These are phyloP conservation scores for Spea multiplicata DNA, from an alignment of 2,113 vertebrate genomes.

Conservation along the genomic window DNA sequence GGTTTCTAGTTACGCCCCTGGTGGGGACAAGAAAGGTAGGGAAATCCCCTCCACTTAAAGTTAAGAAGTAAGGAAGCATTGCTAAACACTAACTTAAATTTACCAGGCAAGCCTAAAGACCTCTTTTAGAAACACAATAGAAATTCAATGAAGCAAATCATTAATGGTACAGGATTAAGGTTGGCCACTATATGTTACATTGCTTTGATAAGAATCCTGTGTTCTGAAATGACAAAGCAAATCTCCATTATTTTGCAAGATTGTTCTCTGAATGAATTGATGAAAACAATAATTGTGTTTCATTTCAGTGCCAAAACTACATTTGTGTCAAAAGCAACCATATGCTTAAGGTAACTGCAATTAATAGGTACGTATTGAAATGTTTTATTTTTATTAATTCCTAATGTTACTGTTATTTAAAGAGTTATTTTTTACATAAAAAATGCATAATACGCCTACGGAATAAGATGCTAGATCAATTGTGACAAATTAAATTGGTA, in stretches of 20 bases:
- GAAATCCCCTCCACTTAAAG: too few species aligned
- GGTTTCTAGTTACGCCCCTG: too few species aligned
- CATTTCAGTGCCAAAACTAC: neutral
- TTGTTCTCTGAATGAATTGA: neutral
- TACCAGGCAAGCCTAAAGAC: too few species aligned
- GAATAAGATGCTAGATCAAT: too few species aligned
- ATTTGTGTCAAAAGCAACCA: neutral
- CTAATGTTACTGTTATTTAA: too few species aligned
- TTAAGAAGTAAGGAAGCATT: too few species aligned
- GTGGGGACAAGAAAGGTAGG: too few species aligned
- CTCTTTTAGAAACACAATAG: neutral
- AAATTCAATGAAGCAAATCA: neutral
- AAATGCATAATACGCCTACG: too few species aligned
- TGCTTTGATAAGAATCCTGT: neutral
- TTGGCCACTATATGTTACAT: neutral
- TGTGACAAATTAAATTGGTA: too few species aligned
- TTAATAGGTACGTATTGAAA: neutral
- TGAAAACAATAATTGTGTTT: conserved; percentile 1
- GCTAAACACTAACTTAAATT: too few species aligned
- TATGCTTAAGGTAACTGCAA: neutral
- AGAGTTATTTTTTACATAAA: too few species aligned
- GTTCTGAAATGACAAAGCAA: neutral
- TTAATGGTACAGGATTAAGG: neutral
- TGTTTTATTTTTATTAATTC: too few species aligned
- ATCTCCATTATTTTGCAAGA: neutral